Percentiles rank a stretch among this genome's conserved stretches.
These are phyloP conservation scores for Nowickia ferox DNA, from an alignment of 2,888 invertebrate genomes.

Conservation along the genomic window DNA sequence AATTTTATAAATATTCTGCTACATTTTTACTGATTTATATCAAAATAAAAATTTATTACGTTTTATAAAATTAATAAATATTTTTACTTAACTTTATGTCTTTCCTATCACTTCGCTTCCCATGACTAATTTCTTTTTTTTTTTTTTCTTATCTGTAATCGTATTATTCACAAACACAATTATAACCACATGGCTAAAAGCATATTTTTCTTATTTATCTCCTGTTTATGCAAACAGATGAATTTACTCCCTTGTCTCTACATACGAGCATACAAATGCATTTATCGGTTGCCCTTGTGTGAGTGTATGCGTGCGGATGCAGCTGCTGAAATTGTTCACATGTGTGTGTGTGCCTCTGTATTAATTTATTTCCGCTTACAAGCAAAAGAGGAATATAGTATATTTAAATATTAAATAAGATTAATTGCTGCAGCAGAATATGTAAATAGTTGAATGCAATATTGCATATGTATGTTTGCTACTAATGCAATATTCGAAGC, in stretches of 20 bases:
- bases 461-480: not conserved
- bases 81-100: not conserved
- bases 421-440: conserved; percentile 67
- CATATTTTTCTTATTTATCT: conserved; percentile 9
- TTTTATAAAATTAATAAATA: not conserved
- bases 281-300: too few relatives aligned
- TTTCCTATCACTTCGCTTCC: not conserved
- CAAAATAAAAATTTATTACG: too few relatives aligned
- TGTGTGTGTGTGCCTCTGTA: not conserved
- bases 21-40: too few relatives aligned
- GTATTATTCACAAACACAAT: not conserved
- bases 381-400: conserved; percentile 21
- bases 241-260: not conserved
- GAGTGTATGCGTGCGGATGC: not conserved
- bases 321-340: conserved; percentile 13
- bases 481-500: not conserved
- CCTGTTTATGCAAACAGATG: conserved; percentile 12
- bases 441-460: conserved; percentile 43
- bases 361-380: conserved; percentile 30
- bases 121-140: not conserved
- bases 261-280: not conserved
- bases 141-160: conserved; percentile 5
- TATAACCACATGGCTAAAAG: conserved; percentile 10
- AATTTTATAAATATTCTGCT: too few relatives aligned
- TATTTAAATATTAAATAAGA: conserved; percentile 65